Evolutionary conservation across 2,888 invertebrate species (phyloP), one percentile per base, ranked within the genome.

Genomic region (Helicoverpa assulta): DNA sequence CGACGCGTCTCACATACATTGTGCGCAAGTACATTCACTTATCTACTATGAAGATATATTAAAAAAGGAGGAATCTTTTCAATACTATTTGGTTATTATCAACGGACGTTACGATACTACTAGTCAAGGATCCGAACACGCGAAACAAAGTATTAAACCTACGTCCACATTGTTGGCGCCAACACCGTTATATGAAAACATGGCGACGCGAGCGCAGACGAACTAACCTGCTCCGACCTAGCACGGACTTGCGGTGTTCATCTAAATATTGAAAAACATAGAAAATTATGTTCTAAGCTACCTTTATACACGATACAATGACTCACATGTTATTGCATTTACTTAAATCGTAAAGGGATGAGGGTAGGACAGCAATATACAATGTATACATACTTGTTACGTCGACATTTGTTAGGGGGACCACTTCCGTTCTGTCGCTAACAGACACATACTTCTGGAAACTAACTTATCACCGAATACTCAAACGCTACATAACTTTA

Each of bases 191-290:
- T 57, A 77, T 57, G 69, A 81, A 77, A 76, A 65, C 71, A 70
- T 79, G 77, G 72, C 76, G 69, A 55, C 68, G 63, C 55, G 67
- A 69, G 75, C 64, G 60, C 69, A 51, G 64, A 75, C 70, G 67
- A 59, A 79, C 70, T 70, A 80, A 80, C 76, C 77, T 82, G 81
- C 54, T 72, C 76, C 56, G 65, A 66, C 55, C 63, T 63, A 75
- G 63, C 71, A 85, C 88, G 89, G 91, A 91, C 89, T 92, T 93
- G 93, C 94, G 93, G 92, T 94, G 93, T 89, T 90, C 86, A 92
- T 93, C 93, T 94, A 94, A 92, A 92, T 93, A 93, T 94, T 91
- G 93, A 94, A 93, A 93, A 93, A 93, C 90, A 94, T 92, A 93
- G 92, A 93, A 94, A 93, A 92, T 93, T 84, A 93, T 93, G 86